Evolutionary conservation across 92 coral and sea anemone genomes (phyloP).

Genomic region (Isaurus tuberculatus): DNA sequence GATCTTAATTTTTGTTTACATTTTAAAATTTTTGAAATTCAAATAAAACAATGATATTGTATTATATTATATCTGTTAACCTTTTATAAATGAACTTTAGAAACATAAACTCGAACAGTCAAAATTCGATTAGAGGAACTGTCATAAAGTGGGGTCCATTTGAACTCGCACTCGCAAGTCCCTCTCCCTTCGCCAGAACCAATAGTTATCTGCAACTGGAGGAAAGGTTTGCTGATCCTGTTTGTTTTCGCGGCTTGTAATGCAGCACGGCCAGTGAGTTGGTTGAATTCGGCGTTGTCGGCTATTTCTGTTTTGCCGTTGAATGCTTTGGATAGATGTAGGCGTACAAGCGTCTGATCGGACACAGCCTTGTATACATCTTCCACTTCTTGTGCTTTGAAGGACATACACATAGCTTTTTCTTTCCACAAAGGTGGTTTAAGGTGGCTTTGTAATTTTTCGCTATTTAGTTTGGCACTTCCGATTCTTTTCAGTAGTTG

Average conservation of each 20-base stretch:
- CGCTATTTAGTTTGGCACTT: slow-evolving; percentile 54
- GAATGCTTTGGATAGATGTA: slow-evolving; percentile 35
- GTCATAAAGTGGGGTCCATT: slow-evolving; percentile 35
- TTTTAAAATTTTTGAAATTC: no score
- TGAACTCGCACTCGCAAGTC: slow-evolving; percentile 25
- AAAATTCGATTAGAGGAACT: slow-evolving; percentile 27
- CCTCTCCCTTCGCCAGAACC: slow-evolving; percentile 37
- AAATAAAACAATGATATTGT: no score
- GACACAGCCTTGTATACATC: slow-evolving; percentile 45
- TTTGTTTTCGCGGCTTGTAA: slow-evolving; percentile 62
- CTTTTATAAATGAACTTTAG: slow-evolving; percentile 29
- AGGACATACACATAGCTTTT: slow-evolving; percentile 55
- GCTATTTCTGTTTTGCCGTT: slow-evolving; percentile 48
- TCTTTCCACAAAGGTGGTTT: slow-evolving; percentile 61
- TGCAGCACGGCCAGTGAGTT: slow-evolving; percentile 61
- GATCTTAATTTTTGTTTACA: neutral
- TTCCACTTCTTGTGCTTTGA: slow-evolving; percentile 20
- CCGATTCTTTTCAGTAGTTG: slow-evolving; percentile 49
- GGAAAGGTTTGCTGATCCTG: slow-evolving; percentile 12
- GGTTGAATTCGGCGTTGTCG: neutral
- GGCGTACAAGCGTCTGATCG: slow-evolving; percentile 38
- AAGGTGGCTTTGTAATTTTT: slow-evolving; percentile 47
- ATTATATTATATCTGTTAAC: neutral
- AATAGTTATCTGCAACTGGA: slow-evolving; percentile 22
- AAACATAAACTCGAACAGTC: slow-evolving; percentile 25